Evolutionary conservation across 2,797 vertebrate genomes (phyloP).

Genomic region (Hemitrygon akajei): DNA sequence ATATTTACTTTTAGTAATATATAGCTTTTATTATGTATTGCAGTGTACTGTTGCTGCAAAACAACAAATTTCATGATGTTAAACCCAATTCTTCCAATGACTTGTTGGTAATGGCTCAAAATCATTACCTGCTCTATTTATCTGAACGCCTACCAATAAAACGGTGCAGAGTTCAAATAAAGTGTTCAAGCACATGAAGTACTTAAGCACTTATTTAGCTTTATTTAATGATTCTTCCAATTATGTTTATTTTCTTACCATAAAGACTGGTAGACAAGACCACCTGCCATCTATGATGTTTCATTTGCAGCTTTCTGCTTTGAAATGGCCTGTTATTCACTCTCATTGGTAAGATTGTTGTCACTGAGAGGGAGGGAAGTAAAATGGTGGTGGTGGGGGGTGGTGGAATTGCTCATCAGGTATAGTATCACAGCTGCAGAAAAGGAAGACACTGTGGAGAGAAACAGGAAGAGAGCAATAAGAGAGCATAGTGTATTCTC

Average conservation of each 20-base stretch:
- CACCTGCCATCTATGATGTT: not conserved
- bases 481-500: no score
- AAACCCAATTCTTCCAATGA: not conserved
- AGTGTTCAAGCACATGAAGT: not conserved
- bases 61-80: no score
- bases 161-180: not conserved
- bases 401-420: no score
- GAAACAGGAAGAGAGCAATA: no score
- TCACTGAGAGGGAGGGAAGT: no score
- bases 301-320: no score
- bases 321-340: not conserved
- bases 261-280: not conserved
- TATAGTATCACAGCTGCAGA: no score
- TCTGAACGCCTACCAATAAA: not conserved
- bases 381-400: no score
- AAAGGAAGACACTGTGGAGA: no score
- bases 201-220: not conserved
- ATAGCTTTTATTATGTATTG: no score
- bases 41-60: no score
- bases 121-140: not conserved
- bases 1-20: no score
- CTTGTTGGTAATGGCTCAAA: not conserved
- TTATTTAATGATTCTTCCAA: not conserved
- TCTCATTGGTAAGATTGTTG: not conserved
- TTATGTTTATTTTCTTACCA: not conserved